A percentile compares a stretch with the other conserved stretches of the same genome.
Evolutionary conservation across 2,113 vertebrate genomes (phyloP).

Genomic region (Macroglossus sobrinus): DNA sequence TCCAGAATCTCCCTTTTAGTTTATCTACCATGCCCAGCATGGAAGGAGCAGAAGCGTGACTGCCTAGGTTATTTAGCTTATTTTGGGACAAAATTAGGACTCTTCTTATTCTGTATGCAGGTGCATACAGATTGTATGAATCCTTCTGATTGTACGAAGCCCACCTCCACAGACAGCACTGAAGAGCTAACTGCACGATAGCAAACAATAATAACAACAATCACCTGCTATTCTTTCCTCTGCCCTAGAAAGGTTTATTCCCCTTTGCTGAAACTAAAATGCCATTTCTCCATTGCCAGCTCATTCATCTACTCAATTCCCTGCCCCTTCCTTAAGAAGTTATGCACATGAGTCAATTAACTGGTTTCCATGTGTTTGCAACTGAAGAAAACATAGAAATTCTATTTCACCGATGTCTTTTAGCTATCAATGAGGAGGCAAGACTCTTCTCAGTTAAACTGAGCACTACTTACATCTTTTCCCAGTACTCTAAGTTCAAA

Average conservation of each 20-base stretch:
- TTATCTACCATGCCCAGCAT: neutral
- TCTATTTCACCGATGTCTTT: neutral
- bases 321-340: neutral
- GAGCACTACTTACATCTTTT: constrained; percentile 90
- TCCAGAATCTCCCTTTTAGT: constrained; percentile 1
- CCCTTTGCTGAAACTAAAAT: neutral
- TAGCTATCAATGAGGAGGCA: neutral
- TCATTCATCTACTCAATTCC: neutral
- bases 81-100: neutral
- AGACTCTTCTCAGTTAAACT: neutral
- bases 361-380: neutral
- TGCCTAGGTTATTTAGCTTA: constrained; percentile 12
- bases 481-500: constrained; percentile 92
- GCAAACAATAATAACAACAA: neutral
- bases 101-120: constrained; percentile 18
- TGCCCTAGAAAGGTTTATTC: neutral
- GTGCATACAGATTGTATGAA: no score
- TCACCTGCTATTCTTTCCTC: neutral
- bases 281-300: neutral
- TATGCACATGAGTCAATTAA: neutral
- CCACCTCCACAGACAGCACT: neutral
- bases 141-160: neutral
- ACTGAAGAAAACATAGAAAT: neutral
- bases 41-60: neutral
- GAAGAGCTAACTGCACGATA: neutral